These are phyloP conservation scores for Petrocephalus schoutedeni DNA, from an alignment of 2,797 vertebrate genomes.

Conservation along the genomic window DNA sequence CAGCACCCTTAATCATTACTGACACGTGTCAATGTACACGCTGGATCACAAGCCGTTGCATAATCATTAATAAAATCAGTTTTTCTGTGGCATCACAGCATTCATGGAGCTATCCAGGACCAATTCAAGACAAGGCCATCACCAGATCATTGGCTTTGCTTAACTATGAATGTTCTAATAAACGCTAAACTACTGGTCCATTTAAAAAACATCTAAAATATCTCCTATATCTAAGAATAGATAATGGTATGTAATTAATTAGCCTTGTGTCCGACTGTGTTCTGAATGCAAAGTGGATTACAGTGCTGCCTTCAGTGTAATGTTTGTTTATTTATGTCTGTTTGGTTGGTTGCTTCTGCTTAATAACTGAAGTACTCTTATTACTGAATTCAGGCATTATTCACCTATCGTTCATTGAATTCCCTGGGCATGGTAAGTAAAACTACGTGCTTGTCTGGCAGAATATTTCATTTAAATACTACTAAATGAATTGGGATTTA, in stretches of 20 bases:
- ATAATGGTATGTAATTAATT: background rate
- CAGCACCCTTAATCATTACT: conserved; percentile 18
- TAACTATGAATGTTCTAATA: background rate
- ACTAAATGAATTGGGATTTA: background rate
- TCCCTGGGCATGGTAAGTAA: background rate
- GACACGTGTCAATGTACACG: conserved; percentile 33
- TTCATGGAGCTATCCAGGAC: conserved; percentile 32
- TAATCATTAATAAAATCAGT: conserved; percentile 59
- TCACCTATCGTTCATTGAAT: background rate
- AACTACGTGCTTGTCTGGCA: background rate
- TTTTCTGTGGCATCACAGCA: background rate
- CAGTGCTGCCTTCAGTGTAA: background rate
- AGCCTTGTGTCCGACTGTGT: background rate
- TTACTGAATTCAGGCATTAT: background rate
- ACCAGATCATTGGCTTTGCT: background rate
- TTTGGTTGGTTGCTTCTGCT: background rate
- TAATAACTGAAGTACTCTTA: background rate
- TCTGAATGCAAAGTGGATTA: background rate
- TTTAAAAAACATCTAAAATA: background rate
- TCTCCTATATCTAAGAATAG: background rate
- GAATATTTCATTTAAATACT: background rate
- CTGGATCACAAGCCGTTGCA: conserved; percentile 50
- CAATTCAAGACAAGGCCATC: background rate
- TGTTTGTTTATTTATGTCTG: background rate
- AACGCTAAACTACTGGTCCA: background rate